phyloP scores from a whole-genome alignment of 2,113 vertebrate genomes.

The Chionodraco myersi region DNA sequence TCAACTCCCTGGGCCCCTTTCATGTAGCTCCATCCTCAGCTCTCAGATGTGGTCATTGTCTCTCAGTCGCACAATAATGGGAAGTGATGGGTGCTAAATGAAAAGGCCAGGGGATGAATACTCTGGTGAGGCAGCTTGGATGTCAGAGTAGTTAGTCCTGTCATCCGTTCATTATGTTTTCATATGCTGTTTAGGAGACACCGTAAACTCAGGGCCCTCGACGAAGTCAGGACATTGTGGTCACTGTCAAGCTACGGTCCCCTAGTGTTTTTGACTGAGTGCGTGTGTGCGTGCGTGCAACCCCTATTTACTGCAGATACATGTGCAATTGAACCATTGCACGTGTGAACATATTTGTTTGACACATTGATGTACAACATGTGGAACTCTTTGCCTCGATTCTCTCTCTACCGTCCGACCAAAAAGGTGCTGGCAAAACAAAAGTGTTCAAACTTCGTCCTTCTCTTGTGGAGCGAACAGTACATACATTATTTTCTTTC shows the following conservation, averaged over 20 bases:
- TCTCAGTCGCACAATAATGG: constrained; percentile 74
- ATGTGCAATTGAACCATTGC: constrained; percentile 24
- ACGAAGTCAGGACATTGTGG: constrained; percentile 65
- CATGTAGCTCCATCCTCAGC: constrained; percentile 71
- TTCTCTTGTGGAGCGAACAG: constrained; percentile 4
- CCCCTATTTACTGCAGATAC: constrained; percentile 5
- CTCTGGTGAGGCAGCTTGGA: constrained; percentile 70
- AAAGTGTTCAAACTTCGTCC: not conserved
- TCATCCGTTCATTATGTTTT: constrained; percentile 81
- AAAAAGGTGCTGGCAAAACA: constrained; percentile 34
- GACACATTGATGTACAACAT: constrained; percentile 43
- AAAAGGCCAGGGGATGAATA: constrained; percentile 81
- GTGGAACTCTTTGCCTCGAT: constrained; percentile 20
- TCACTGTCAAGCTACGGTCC: constrained; percentile 33
- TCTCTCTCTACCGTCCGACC: constrained; percentile 16
- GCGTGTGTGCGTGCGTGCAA: not conserved
- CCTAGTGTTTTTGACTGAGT: constrained; percentile 14
- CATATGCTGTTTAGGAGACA: constrained; percentile 77
- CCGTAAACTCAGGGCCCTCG: constrained; percentile 55
- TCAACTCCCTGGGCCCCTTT: constrained; percentile 69
- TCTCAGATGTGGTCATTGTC: constrained; percentile 81
- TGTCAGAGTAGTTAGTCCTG: constrained; percentile 79
- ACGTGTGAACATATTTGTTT: constrained; percentile 40
- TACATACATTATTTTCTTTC: not conserved
- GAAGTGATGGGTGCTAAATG: constrained; percentile 82